Evolutionary conservation across 2,888 invertebrate genomes (phyloP), one percentile per base, ranked within the genome.

Genomic region (Eremobia ochroleuca): DNA sequence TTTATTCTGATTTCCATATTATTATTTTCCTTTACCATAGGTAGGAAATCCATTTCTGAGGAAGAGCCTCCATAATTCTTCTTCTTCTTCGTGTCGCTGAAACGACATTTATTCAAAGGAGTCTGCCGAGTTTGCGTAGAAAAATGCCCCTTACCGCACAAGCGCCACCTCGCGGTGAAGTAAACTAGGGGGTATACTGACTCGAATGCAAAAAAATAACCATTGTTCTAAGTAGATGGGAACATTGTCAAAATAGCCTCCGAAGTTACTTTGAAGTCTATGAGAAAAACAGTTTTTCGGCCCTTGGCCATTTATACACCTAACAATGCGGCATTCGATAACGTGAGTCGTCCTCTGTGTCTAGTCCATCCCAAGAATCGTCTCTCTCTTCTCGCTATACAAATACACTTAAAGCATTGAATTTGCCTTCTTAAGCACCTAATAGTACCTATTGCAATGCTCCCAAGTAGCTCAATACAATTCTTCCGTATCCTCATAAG

Each of bases 401-500:
- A 52, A 25, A 52, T 46, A 46, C 46, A 46, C 46, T 46, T 21
- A 46, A 46, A 46, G 18, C 21, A 46, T 46, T 46, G 46, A 46
- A 46, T 46, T 46, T 2, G 1, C 13, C 0, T 40, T 43, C 18
- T 9, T 6, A 59, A 37, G 49, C 18, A 21, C 15, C 15, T 15
- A 2, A n/a, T 28, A 28, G 15, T 64, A 15, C 25, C 4, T 6
- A 31, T 66, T 49, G 43, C 25, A 77, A n/a, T 6, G 58, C 40
- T 55, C 28, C 40, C 21, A 28, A 28, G 49, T 76, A 13, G 5
- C 40, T 61, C 25, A 72, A 72, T 28, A 68, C 68, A 3, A 58
- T 9, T 8, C 21, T 83, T 81, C 66, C 73, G 80, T 64, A 68
- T 84, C 80, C 70, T 55, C n/a, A 64, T 46, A 55, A 68, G 66